Percentiles rank a stretch among this genome's conserved stretches.
Conservation (phyloP, 1,140 invertebrate genomes). For the Harpegnathos saltator region DNA sequence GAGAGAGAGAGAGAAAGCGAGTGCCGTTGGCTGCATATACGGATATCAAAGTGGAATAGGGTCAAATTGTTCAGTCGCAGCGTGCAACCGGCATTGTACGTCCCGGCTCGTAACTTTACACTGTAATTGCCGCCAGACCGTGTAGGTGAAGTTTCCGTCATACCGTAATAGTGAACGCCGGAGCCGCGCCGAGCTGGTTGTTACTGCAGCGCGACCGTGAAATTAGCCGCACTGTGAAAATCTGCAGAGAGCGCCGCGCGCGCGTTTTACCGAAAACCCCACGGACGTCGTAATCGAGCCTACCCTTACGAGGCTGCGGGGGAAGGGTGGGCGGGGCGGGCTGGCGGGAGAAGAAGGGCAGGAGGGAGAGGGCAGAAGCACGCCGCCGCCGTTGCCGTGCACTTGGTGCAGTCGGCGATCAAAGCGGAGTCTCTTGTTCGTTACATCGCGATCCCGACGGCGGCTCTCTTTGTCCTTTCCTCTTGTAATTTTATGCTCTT, state of each 20-base stretch:
- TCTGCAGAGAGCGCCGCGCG: slow-evolving; percentile 10
- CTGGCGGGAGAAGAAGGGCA: too few species aligned
- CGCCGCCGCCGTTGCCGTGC: neutral
- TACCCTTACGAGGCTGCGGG: neutral
- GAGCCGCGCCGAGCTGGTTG: slow-evolving; percentile 3
- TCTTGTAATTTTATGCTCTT: slow-evolving; percentile 25
- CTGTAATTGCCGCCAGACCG: slow-evolving; percentile 50
- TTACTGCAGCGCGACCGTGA: slow-evolving; percentile 26
- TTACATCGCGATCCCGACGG: slow-evolving; percentile 1
- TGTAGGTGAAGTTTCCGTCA: slow-evolving; percentile 45
- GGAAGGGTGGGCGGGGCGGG: too few species aligned
- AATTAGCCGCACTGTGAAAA: slow-evolving; percentile 31
- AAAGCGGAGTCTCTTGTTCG: slow-evolving; percentile 7
- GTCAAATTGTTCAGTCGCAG: slow-evolving; percentile 45
- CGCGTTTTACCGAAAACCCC: slow-evolving; percentile 32
- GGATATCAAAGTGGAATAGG: slow-evolving; percentile 50
- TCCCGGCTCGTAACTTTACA: slow-evolving; percentile 49
- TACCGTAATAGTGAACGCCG: slow-evolving; percentile 31
- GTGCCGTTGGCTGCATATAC: slow-evolving; percentile 27
- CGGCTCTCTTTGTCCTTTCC: neutral
- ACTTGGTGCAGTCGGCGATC: slow-evolving; percentile 5
- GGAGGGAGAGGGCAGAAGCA: too few species aligned
- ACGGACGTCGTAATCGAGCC: slow-evolving; percentile 13
- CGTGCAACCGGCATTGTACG: slow-evolving; percentile 38
- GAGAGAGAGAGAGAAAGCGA: neutral